Evolutionary conservation across 2,797 vertebrate species (phyloP).

Genomic region (Tenualosa ilisha): DNA sequence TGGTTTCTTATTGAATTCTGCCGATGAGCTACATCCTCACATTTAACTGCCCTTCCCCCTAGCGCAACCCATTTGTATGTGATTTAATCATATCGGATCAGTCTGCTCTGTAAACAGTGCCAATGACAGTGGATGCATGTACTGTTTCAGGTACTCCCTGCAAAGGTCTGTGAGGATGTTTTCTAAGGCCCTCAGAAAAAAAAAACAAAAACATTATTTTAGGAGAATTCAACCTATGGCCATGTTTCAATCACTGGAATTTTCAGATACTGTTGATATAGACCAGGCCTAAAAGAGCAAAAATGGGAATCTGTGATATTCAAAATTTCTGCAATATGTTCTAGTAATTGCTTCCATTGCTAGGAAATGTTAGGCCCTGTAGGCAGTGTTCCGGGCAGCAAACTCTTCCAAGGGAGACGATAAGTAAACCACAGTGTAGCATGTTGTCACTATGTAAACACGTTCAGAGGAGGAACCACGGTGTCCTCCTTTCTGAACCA

Average conservation of each 20-base stretch:
- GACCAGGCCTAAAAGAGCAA: no score
- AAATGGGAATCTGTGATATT: neutral
- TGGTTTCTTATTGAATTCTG: constrained; percentile 53
- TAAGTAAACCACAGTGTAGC: constrained; percentile 26
- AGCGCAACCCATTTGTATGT: constrained; percentile 39
- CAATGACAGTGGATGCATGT: constrained; percentile 19
- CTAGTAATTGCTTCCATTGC: neutral
- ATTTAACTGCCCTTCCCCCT: constrained; percentile 35
- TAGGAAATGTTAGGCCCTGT: neutral
- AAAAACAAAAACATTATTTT: neutral
- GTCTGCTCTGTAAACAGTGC: constrained; percentile 35
- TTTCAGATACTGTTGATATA: neutral
- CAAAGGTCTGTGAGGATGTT: neutral
- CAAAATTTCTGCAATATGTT: neutral
- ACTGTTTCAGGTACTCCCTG: neutral
- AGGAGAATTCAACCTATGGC: neutral
- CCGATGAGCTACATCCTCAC: constrained; percentile 49
- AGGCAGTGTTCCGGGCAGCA: neutral
- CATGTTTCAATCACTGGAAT: neutral
- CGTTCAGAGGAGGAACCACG: neutral
- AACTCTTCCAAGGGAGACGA: constrained; percentile 14
- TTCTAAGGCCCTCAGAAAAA: neutral
- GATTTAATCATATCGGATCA: constrained; percentile 42
- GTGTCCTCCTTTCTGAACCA: constrained; percentile 35
- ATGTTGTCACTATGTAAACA: constrained; percentile 54